Percentiles rank a stretch among this genome's conserved stretches.
phyloP scores from a whole-genome alignment of 2,797 vertebrate species.

The Gambusia yucatana region DNA sequence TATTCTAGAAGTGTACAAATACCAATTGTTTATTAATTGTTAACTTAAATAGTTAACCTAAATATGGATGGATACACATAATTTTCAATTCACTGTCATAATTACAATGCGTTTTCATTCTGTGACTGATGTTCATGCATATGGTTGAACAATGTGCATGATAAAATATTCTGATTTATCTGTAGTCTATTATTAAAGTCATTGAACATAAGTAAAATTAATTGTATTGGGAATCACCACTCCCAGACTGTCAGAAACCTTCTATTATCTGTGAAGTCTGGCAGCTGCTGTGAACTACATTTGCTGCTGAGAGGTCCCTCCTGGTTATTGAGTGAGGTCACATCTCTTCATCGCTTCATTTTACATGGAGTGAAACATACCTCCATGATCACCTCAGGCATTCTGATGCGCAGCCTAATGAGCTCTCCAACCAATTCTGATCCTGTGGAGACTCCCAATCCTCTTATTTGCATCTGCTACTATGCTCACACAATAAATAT shows the following conservation, averaged over 20 bases:
- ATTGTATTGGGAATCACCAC: constrained; percentile 9
- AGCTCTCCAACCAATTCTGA: constrained; percentile 63
- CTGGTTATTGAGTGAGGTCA: constrained; percentile 39
- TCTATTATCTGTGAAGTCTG: constrained; percentile 22
- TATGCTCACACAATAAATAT: constrained; percentile 46
- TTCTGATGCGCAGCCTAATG: constrained; percentile 48
- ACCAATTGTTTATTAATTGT: neutral
- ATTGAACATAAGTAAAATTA: constrained; percentile 12
- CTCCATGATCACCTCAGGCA: constrained; percentile 39
- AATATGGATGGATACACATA: neutral
- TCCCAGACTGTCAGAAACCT: constrained; percentile 25
- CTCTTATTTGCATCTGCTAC: constrained; percentile 42
- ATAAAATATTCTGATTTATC: neutral
- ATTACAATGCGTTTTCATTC: neutral
- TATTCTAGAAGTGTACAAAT: neutral
- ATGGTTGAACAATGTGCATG: neutral
- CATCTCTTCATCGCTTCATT: constrained; percentile 36
- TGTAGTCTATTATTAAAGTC: neutral
- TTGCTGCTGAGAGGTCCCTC: constrained; percentile 29
- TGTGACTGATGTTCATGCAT: neutral
- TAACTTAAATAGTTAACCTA: neutral
- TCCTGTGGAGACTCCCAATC: constrained; percentile 34
- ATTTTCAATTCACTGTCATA: neutral
- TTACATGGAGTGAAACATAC: constrained; percentile 26
- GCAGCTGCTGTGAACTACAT: constrained; percentile 32